Evolutionary conservation across 1,140 invertebrate species (phyloP).

Genomic region (Diorhabda carinulata): DNA sequence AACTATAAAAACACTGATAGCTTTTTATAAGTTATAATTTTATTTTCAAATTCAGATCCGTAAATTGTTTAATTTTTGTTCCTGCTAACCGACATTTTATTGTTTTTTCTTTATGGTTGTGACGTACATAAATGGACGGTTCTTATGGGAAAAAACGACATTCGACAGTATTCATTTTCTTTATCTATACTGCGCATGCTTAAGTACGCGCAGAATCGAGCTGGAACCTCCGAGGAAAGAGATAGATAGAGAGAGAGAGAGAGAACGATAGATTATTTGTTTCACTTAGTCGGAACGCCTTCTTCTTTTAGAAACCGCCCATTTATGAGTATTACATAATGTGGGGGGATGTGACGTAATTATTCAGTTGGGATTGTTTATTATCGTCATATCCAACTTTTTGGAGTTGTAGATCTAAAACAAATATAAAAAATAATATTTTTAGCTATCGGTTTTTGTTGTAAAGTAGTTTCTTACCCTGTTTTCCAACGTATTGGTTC

Average conservation of each 20-base stretch:
- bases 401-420: conserved; percentile 9
- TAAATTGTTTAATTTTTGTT: no score
- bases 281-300: background rate
- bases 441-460: background rate
- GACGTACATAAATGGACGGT: no score
- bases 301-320: background rate
- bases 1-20: no score
- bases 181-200: background rate
- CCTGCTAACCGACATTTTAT: no score
- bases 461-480: background rate
- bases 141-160: no score
- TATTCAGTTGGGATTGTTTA: background rate
- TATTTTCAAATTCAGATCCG: no score
- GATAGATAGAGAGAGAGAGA: no score
- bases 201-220: no score
- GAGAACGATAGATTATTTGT: no score
- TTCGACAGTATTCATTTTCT: background rate
- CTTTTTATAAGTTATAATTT: no score
- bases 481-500: conserved; percentile 24
- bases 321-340: background rate
- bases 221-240: no score
- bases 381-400: conserved; percentile 6
- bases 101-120: no score
- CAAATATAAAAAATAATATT: background rate
- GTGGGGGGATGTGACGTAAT: background rate